phyloP scores from a whole-genome alignment of 2,113 vertebrate genomes.

The Lagenorhynchus albirostris region DNA sequence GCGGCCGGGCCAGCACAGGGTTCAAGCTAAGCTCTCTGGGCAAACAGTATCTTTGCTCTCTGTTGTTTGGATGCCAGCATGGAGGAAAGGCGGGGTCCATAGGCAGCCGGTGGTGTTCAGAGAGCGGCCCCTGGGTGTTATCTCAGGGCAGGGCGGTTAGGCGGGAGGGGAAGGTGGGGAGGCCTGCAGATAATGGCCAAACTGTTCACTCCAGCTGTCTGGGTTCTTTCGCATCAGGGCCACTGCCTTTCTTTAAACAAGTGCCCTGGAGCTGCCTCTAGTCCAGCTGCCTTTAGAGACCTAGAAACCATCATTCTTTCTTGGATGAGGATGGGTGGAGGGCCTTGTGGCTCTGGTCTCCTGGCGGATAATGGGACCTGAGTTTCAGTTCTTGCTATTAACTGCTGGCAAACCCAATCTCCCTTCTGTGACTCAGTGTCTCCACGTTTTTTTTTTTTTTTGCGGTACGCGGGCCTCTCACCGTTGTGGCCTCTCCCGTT shows the following conservation, averaged over 20 bases:
- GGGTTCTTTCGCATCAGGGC: background rate
- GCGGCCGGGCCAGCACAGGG: accelerated
- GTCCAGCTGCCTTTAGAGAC: background rate
- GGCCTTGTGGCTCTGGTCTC: background rate
- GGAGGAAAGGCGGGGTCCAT: background rate
- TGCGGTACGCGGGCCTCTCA: too few species aligned
- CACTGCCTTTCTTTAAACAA: background rate
- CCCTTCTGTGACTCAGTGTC: background rate
- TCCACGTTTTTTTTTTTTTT: background rate
- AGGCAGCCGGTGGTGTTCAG: background rate
- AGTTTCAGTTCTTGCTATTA: background rate
- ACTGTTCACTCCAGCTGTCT: background rate
- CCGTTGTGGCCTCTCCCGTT: too few species aligned
- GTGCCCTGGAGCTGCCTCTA: background rate
- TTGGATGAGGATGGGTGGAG: background rate
- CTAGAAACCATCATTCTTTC: background rate
- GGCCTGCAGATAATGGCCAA: background rate
- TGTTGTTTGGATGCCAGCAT: constrained; percentile 6
- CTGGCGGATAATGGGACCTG: too few species aligned
- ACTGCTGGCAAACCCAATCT: background rate
- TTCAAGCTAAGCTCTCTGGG: background rate
- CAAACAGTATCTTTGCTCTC: constrained; percentile 6
- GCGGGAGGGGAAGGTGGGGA: background rate
- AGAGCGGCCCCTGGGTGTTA: background rate
- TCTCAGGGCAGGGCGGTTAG: background rate